Evolutionary conservation across 2,888 invertebrate species (phyloP), one percentile per base, ranked within the genome.

Genomic region (Bombylius discolor): DNA sequence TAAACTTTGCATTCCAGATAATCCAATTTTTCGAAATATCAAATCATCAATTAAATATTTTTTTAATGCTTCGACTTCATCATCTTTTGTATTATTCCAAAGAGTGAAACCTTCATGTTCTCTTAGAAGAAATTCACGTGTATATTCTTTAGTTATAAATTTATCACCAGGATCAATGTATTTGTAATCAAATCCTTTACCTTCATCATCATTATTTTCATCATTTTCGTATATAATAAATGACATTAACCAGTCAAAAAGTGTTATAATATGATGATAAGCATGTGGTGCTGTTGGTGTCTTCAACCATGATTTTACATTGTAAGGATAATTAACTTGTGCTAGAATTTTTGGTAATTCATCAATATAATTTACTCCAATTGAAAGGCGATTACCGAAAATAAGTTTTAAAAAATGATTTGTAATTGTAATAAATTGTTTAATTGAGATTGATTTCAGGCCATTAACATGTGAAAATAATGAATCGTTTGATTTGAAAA

Each of bases 231-330:
- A 59, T 1, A 66, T 64, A 3, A 66, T 65, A 60, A 73, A 67
- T 36, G 70, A 68, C 62, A 67, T 66, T 4, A 73, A 64, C 58
- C 68, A 73, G 14, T 68, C 68, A 0, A 74, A 61, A 32, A 74
- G 53, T 13, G 69, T 62, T 11, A 74, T 65, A 0, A 70, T 67
- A 63, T 71, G 70, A 5, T 68, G 68, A 52, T 71, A 69, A 1
- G 73, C 69, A 53, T 71, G 70, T 31, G 69, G 68, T 0, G 72
- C 70, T 49, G 67, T 70, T 1, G 73, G 73, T 5, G 74, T 72
- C 61, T 71, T 69, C 8, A 74, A 58, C 67, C 71, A 72, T 0
- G 73, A 74, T 56, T 74, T 74, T 31, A 73, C 59, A 5, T 65
- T 66, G 59, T 68, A 64, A 0, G 73, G 73, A 63, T 72, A 74